Conservation (phyloP, 2,113 vertebrate species). For the Gracilinanus agilis region DNA sequence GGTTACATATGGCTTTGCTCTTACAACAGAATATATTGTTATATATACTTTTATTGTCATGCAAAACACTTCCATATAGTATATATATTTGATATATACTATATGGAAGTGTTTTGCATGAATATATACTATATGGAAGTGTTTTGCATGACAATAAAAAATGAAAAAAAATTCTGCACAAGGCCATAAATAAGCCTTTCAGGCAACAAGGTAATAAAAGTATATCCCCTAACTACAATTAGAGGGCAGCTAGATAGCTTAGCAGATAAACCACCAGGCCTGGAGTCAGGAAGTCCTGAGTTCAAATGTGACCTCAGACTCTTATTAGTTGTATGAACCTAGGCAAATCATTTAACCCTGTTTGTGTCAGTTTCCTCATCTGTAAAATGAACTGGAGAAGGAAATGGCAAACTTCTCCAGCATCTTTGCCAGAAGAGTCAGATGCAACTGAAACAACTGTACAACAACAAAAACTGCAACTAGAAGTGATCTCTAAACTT, state of each 20-base stretch:
- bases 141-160: too few relatives aligned
- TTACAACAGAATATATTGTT: too few relatives aligned
- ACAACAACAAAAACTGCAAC: background rate
- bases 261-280: background rate
- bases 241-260: background rate
- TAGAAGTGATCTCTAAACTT: background rate
- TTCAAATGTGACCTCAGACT: background rate
- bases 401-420: background rate
- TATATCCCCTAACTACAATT: background rate
- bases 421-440: background rate
- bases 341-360: background rate
- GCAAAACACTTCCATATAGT: too few relatives aligned
- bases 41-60: too few relatives aligned
- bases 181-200: background rate
- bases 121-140: too few relatives aligned
- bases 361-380: background rate
- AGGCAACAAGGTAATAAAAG: background rate
- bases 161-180: background rate
- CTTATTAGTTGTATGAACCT: background rate
- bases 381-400: background rate
- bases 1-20: too few relatives aligned
- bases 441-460: background rate
- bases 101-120: too few relatives aligned
- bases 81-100: too few relatives aligned
- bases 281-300: background rate